phyloP scores from a whole-genome alignment of 2,797 vertebrate genomes.

The Acanthornis magna region DNA sequence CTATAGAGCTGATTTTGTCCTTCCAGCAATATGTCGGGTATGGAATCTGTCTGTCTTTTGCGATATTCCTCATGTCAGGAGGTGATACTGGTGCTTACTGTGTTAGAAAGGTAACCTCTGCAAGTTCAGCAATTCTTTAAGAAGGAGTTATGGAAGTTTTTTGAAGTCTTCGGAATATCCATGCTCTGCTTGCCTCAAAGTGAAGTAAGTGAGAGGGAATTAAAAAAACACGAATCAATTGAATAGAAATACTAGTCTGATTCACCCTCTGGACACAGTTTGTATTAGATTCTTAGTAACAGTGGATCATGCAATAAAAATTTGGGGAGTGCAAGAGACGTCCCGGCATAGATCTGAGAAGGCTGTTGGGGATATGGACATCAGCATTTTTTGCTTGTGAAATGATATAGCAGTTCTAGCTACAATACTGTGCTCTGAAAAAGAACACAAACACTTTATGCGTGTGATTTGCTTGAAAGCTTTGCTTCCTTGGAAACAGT shows the following conservation, averaged over 20 bases:
- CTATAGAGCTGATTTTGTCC: slow-evolving; percentile 17
- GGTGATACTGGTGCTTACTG: neutral
- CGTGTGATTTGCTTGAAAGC: slow-evolving; percentile 63
- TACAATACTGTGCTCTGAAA: neutral
- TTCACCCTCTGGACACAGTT: neutral
- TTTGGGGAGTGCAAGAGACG: neutral
- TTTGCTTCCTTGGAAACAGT: slow-evolving; percentile 69
- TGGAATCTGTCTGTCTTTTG: neutral
- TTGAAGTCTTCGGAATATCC: neutral
- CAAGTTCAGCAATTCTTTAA: neutral
- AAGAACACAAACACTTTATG: neutral
- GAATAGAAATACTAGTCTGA: neutral
- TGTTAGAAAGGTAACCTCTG: neutral
- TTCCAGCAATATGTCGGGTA: slow-evolving; percentile 11
- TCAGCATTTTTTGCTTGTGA: slow-evolving; percentile 18
- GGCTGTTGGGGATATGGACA: slow-evolving; percentile 27
- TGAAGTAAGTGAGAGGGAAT: neutral
- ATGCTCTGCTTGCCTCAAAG: neutral
- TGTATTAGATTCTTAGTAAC: neutral
- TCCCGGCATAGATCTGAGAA: neutral
- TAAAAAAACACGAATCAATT: neutral
- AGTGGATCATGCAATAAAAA: neutral
- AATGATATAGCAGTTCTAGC: slow-evolving; percentile 2
- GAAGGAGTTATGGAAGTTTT: neutral
- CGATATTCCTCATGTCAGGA: neutral